Evolutionary conservation across 2,113 vertebrate genomes (phyloP).

Genomic region (Rousettus leschenaultii): DNA sequence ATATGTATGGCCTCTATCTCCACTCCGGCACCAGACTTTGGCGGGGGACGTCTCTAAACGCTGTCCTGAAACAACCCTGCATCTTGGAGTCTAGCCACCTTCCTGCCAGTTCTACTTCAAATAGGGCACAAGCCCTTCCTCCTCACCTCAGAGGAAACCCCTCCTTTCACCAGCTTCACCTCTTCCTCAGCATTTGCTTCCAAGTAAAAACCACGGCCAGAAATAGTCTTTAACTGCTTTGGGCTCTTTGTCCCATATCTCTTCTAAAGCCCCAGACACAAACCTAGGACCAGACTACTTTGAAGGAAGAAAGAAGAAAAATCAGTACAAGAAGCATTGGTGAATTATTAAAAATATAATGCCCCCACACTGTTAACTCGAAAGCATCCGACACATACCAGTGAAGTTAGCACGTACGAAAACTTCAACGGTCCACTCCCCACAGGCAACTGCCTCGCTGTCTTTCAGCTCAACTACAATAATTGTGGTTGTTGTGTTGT

Average conservation of each 20-base stretch:
- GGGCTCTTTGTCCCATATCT: background rate
- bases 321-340: background rate
- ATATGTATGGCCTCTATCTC: background rate
- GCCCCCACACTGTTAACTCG: background rate
- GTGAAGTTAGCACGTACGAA: background rate
- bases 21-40: background rate
- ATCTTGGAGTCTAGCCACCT: background rate
- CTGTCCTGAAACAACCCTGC: background rate
- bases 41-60: background rate
- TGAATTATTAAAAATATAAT: background rate
- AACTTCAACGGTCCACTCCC: background rate
- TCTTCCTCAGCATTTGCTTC: background rate
- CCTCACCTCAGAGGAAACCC: background rate
- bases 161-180: background rate
- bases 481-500: background rate
- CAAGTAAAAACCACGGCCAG: background rate
- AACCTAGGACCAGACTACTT: background rate
- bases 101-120: background rate
- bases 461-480: background rate
- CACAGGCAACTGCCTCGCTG: background rate
- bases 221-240: background rate
- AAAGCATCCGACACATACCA: background rate
- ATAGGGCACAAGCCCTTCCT: background rate
- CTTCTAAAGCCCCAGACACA: background rate
- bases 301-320: background rate